phyloP scores from a whole-genome alignment of 1,140 invertebrate species.

The Drosophila rufa region DNA sequence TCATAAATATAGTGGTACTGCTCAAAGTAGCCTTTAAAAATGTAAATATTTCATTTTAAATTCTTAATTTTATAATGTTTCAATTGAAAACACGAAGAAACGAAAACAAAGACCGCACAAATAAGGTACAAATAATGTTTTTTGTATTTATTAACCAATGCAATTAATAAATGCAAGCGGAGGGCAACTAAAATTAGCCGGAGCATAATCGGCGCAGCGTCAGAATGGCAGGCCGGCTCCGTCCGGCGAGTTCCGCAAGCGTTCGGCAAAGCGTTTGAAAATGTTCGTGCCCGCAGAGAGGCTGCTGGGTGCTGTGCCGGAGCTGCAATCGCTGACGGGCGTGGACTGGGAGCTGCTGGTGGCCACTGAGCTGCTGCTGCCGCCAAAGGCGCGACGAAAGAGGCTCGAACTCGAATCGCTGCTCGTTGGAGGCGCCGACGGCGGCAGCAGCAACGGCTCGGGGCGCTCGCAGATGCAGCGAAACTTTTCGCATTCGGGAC shows the following conservation, averaged over 20 bases:
- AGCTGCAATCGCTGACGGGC: conserved; percentile 51
- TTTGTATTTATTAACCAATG: conserved; percentile 71
- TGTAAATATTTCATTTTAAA: neutral
- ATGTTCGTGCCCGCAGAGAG: conserved; percentile 77
- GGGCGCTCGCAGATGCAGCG: conserved; percentile 78
- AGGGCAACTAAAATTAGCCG: conserved; percentile 45
- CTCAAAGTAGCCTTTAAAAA: neutral
- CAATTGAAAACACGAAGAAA: neutral
- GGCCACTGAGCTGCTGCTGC: conserved; percentile 53
- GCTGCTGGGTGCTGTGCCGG: conserved; percentile 44
- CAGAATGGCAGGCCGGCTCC: conserved; percentile 40
- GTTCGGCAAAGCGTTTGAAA: conserved; percentile 82
- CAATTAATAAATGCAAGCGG: conserved; percentile 69
- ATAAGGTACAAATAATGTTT: conserved; percentile 50
- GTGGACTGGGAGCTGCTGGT: conserved; percentile 46
- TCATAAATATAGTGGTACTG: neutral
- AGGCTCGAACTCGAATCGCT: conserved; percentile 67
- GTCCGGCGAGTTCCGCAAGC: conserved; percentile 65
- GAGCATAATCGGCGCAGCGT: conserved; percentile 9
- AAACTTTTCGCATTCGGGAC: conserved; percentile 83
- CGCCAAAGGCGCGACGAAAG: conserved; percentile 74
- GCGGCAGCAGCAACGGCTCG: conserved; percentile 13
- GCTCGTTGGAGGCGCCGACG: conserved; percentile 35
- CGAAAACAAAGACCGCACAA: conserved; percentile 46
- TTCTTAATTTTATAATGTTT: neutral